Percentiles rank a stretch among this genome's conserved stretches.
phyloP scores from a whole-genome alignment of 2,797 vertebrate species.

The Dermochelys coriacea region DNA sequence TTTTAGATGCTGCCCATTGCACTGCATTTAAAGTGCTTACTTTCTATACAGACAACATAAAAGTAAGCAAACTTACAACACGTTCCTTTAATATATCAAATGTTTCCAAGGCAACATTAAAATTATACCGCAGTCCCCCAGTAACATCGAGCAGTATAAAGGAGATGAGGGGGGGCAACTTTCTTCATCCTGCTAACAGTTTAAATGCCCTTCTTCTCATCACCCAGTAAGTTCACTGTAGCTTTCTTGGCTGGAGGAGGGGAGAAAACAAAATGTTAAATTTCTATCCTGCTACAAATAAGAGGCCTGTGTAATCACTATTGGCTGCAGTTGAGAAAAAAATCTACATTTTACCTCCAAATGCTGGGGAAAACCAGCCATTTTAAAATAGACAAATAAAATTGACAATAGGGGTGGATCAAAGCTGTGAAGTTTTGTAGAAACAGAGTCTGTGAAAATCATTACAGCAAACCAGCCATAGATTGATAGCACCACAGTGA shows the following conservation, averaged over 20 bases:
- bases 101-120: conserved; percentile 81
- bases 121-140: conserved; percentile 73
- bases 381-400: background rate
- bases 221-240: conserved; percentile 92
- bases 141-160: conserved; percentile 56
- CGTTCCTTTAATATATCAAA: conserved; percentile 78
- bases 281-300: background rate
- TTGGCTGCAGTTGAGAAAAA: background rate
- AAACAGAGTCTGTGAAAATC: background rate
- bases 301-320: background rate
- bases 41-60: conserved; percentile 73
- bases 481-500: background rate
- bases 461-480: background rate
- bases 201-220: conserved; percentile 95
- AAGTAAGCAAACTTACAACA: conserved; percentile 74
- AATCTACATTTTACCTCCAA: background rate
- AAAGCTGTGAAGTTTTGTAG: background rate
- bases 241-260: conserved; percentile 90
- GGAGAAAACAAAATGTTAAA: conserved; percentile 30
- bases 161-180: conserved; percentile 35
- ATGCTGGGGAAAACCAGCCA: background rate
- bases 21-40: conserved; percentile 76
- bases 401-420: background rate
- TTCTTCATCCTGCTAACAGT: background rate
- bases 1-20: conserved; percentile 70